Conservation (phyloP, 2,888 invertebrate genomes). For the Drosophila subsilvestris region DNA sequence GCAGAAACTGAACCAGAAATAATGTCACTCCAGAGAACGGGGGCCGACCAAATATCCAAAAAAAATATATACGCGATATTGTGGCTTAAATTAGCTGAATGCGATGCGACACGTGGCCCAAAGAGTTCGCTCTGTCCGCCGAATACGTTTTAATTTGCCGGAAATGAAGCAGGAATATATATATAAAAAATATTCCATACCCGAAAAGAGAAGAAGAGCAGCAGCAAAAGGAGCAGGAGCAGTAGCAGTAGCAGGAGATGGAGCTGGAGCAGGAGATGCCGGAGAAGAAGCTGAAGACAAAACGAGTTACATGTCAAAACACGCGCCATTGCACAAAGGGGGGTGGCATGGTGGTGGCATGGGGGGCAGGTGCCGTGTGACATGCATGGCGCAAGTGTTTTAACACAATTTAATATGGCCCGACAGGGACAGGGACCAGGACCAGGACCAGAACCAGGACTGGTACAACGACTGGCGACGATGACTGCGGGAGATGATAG, state of each 20-base stretch:
- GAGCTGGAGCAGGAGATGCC: neutral
- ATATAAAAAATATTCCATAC: constrained; percentile 29
- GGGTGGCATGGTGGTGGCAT: constrained; percentile 5
- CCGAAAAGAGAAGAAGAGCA: constrained; percentile 6
- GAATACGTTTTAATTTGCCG: constrained; percentile 64
- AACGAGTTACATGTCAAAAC: constrained; percentile 65
- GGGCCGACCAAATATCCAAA: constrained; percentile 2
- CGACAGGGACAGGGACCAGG: constrained; percentile 32
- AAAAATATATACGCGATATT: neutral
- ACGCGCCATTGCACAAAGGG: constrained; percentile 61
- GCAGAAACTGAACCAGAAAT: constrained; percentile 46
- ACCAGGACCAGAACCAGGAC: constrained; percentile 23
- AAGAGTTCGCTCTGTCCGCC: constrained; percentile 20
- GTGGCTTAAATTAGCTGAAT: constrained; percentile 35
- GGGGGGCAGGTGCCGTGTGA: constrained; percentile 40
- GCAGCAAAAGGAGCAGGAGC: neutral
- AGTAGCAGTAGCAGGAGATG: neutral
- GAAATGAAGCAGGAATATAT: constrained; percentile 55
- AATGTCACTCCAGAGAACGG: constrained; percentile 48
- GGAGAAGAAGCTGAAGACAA: constrained; percentile 29
- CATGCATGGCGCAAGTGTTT: constrained; percentile 63
- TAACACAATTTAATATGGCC: constrained; percentile 64
- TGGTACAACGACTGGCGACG: neutral
- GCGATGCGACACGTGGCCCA: constrained; percentile 5
- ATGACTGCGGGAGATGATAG: constrained; percentile 2